phyloP scores from a whole-genome alignment of 2,888 invertebrate species.

The Ptychoptera contaminata region DNA sequence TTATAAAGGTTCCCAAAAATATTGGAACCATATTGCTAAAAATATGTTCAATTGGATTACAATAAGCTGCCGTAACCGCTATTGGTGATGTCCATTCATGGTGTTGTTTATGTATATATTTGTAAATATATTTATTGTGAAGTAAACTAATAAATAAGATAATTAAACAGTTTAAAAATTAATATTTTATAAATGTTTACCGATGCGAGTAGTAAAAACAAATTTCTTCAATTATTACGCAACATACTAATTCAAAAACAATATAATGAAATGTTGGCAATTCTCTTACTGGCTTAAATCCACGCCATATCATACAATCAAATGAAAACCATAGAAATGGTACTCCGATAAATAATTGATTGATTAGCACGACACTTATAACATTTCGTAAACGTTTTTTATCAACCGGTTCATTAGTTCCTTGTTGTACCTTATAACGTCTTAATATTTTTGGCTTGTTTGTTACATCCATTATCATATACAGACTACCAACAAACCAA shows the following conservation, averaged over 20 bases:
- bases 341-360: conserved; percentile 54
- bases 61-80: conserved; percentile 65
- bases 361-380: conserved; percentile 50
- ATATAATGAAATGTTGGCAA: conserved; percentile 65
- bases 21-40: conserved; percentile 64
- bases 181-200: conserved; percentile 19
- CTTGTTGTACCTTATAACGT: conserved; percentile 68
- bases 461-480: conserved; percentile 56
- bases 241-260: conserved; percentile 53
- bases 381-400: conserved; percentile 39
- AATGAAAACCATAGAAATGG: conserved; percentile 46
- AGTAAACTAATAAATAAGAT: conserved; percentile 37
- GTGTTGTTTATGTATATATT: conserved; percentile 69
- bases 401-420: conserved; percentile 62
- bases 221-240: conserved; percentile 61
- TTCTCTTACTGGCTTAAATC: conserved; percentile 45
- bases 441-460: conserved; percentile 55
- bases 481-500: conserved; percentile 61
- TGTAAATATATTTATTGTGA: conserved; percentile 59
- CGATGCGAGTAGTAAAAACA: conserved; percentile 76
- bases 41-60: conserved; percentile 63
- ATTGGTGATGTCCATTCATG: conserved; percentile 82
- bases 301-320: conserved; percentile 47
- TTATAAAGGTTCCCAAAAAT: conserved; percentile 52
- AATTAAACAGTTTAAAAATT: neutral